Conservation (phyloP, 2,113 vertebrate species). For the Bucco capensis region DNA sequence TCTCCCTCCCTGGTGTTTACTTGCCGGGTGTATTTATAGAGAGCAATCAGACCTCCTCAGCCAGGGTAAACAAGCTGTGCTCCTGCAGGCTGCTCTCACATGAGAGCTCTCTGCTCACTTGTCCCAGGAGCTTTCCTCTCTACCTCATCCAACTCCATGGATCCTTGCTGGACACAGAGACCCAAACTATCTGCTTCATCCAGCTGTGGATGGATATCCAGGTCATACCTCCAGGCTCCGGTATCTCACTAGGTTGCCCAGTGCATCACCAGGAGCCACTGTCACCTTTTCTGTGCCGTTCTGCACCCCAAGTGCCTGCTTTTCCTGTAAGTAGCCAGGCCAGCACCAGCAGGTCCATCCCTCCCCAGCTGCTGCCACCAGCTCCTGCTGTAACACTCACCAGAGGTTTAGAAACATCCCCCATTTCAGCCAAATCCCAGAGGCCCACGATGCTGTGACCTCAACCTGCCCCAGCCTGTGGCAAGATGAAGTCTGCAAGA, state of each 20-base stretch:
- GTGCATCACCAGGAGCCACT: neutral
- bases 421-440: neutral
- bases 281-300: neutral
- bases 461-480: neutral
- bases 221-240: neutral
- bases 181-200: accelerated
- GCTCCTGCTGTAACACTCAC: neutral
- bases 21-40: conserved; percentile 63
- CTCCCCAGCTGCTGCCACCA: neutral
- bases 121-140: conserved; percentile 45
- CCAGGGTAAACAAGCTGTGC: conserved; percentile 61
- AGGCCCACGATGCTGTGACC: accelerated
- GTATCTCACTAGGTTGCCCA: neutral
- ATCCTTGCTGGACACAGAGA: neutral
- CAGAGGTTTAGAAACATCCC: neutral
- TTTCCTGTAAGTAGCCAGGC: neutral
- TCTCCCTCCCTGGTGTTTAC: conserved; percentile 59
- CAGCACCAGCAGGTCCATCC: neutral
- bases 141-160: accelerated
- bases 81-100: conserved; percentile 44
- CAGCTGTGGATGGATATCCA: neutral
- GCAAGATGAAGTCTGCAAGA: neutral
- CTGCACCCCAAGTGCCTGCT: neutral
- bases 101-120: neutral
- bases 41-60: conserved; percentile 67